phyloP scores from a whole-genome alignment of 2,797 vertebrate species.

The Sparidentex hasta region DNA sequence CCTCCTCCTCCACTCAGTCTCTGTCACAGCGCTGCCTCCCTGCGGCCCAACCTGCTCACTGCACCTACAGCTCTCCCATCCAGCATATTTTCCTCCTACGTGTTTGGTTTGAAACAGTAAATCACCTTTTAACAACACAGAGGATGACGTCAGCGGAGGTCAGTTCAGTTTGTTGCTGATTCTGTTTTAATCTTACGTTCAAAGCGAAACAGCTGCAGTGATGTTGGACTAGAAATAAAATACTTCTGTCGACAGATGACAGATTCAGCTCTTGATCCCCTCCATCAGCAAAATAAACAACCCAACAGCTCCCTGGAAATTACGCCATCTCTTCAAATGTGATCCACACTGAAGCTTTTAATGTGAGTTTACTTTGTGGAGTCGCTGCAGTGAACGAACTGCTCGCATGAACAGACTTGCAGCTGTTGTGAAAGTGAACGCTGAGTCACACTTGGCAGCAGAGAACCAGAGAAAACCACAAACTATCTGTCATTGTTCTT shows the following conservation, averaged over 20 bases:
- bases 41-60: slow-evolving; percentile 40
- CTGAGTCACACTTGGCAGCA: slow-evolving; percentile 20
- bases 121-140: neutral
- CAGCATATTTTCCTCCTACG: neutral
- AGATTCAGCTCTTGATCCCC: neutral
- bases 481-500: neutral
- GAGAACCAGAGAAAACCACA: neutral
- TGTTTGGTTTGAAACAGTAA: neutral
- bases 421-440: slow-evolving; percentile 11
- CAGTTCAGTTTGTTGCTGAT: no score
- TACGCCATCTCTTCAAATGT: neutral
- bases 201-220: no score
- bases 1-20: neutral
- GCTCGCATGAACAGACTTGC: neutral
- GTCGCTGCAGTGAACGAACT: slow-evolving; percentile 6
- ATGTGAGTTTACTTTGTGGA: neutral
- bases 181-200: neutral
- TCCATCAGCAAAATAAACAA: no score
- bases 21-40: slow-evolving; percentile 44
- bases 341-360: neutral
- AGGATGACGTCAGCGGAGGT: neutral
- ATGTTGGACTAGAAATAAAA: neutral
- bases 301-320: neutral
- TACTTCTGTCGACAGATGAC: neutral
- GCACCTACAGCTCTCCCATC: neutral